Base-by-base conservation (phyloP, 2,888 invertebrate species). In the Heliconius ethilla region DNA sequence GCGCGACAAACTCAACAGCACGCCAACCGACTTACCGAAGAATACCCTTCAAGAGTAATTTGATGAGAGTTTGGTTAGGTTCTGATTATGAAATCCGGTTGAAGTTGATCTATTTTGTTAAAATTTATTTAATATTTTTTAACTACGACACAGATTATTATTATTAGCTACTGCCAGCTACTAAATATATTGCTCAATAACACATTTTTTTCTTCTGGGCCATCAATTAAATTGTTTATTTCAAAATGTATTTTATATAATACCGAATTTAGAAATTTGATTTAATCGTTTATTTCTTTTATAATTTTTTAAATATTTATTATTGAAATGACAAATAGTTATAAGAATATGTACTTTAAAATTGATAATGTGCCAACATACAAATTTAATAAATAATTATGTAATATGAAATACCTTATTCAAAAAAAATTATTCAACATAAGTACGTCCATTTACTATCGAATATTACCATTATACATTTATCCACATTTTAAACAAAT, bases 321-420 rank as follows among this genome's bases (percentile, higher is more conserved):
- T 37, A 77, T 59, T 76, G 59, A 76, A 80, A 78, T 82, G 81
- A 82, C 82, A 82, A 82, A 79, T 80, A 80, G 75, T 70, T 78
- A 65, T 76, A 77, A 76, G 66, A 70, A 51, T 69, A 76, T 77
- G 65, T 72, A 59, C 33, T 55, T 18, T 75, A 74, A 70, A 75
- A 73, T 67, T 63, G 33, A 45, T 51, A 51, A 72, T 77, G 77
- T 80, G 78, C 78, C 74, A 80, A 80, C 62, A 51, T 51, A 67
- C 65, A 76, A 63, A 73, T 15, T 40, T 25, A 18, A 37, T 66
- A 76, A 18, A 45, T 22, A 63, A 27, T 62, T 25, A 40, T 59
- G 40, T 72, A 59, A 33, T 72, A 70, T 51, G 63, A 72, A 72
- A 13, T 22, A 5, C 1, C n/a, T 51, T 33, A 13, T 59, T 59